These are phyloP conservation scores for Calephelis virginiensis DNA, from an alignment of 1,140 invertebrate species.

Conservation along the genomic window DNA sequence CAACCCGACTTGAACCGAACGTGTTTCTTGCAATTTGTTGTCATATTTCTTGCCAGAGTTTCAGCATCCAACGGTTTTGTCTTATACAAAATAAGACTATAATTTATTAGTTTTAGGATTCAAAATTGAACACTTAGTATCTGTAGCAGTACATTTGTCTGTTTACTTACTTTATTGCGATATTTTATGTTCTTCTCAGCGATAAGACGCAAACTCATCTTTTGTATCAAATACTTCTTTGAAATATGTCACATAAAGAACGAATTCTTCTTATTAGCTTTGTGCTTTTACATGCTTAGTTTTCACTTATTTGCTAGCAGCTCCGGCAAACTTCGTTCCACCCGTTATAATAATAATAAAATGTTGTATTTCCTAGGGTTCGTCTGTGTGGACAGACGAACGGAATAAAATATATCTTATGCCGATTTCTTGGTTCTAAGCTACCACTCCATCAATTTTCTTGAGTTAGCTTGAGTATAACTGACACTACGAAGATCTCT, in stretches of 20 bases:
- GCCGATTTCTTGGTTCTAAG: no score
- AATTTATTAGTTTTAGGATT: conserved; percentile 31
- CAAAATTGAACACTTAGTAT: conserved; percentile 29
- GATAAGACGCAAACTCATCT: conserved; percentile 66
- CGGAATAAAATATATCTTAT: no score
- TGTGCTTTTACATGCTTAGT: no score
- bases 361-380: no score
- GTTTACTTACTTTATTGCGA: conserved; percentile 74
- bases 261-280: background rate
- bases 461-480: no score
- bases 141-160: conserved; percentile 62
- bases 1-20: conserved; percentile 38
- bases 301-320: no score
- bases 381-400: no score
- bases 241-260: conserved; percentile 39
- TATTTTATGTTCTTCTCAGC: conserved; percentile 72
- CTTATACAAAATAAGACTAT: conserved; percentile 41
- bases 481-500: no score
- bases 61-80: conserved; percentile 49
- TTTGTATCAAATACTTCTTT: conserved; percentile 57
- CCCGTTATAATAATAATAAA: no score
- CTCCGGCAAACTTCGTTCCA: no score
- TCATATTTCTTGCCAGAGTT: conserved; percentile 70
- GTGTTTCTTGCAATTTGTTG: conserved; percentile 76
- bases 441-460: no score